Percentiles rank a stretch among this genome's conserved stretches.
Evolutionary conservation across 1,140 invertebrate genomes (phyloP).

Genomic region (Tetramorium alpestre): DNA sequence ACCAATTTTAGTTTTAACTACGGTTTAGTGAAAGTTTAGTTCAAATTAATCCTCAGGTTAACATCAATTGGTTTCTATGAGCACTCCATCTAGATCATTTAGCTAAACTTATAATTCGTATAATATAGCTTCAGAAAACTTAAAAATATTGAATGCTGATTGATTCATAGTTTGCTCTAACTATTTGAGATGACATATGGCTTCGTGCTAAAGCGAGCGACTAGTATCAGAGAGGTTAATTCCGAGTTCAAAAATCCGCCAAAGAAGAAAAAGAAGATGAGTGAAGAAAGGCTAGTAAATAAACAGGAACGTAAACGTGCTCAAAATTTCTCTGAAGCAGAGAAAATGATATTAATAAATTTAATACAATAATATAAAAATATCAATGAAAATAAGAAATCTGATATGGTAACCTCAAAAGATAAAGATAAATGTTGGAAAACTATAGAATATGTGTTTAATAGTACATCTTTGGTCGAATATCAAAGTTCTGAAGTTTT

Average conservation of each 20-base stretch:
- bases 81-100: neutral
- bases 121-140: neutral
- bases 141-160: neutral
- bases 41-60: neutral
- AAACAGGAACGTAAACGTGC: neutral
- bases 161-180: neutral
- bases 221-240: too few relatives aligned
- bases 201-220: too few relatives aligned
- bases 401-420: neutral
- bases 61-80: neutral
- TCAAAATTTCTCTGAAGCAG: neutral
- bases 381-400: neutral
- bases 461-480: neutral
- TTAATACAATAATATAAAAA: neutral
- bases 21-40: too few relatives aligned
- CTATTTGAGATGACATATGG: neutral
- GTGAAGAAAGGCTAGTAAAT: too few relatives aligned
- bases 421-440: slow-evolving; percentile 16
- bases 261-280: neutral
- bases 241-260: too few relatives aligned
- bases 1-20: too few relatives aligned
- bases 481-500: neutral
- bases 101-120: neutral
- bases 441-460: neutral
- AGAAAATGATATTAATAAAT: neutral